Evolutionary conservation across 2,113 vertebrate genomes (phyloP), one percentile per base, ranked within the genome.

Genomic region (Tachysurus fulvidraco): DNA sequence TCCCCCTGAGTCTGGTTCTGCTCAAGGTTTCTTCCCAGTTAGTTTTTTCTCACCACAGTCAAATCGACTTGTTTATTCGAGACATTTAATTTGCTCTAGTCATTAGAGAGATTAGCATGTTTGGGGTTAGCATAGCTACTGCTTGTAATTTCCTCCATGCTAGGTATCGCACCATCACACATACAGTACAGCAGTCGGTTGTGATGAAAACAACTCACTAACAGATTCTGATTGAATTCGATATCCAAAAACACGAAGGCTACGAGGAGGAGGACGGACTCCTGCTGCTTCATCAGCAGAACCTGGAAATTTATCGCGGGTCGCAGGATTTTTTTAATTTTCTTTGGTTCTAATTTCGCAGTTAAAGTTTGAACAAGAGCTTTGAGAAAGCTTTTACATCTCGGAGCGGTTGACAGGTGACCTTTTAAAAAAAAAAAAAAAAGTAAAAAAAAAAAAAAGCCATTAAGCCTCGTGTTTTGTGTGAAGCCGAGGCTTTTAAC

Each of bases 381-480:
- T 59, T 57, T 52, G 62, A 13, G n/a, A 67, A 83, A 67, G 14
- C 28, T 67, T 64, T 83, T 65, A 23, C 62, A 78, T 54, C 74
- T 54, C 60, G 16, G 46, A 28, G 1, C 59, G 13, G 59, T 50
- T 59, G 85, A 86, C 77, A 79, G 64, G 59, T 81, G 85, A 81
- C 77, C 64, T 86, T 86, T 81, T 30, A 57, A 57, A 50, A 50
- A 9, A 46, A 46, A 7, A 46, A 46, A 7, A 46, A 46, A 46
- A 46, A 46, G 7, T n/a, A n/a, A n/a, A n/a, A n/a, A 57, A 57
- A 50, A 50, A 9, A 67, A 46, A 13, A 36, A 36, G 17, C 85
- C 44, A 23, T 76, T 76, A 46, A 67, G 28, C 62, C 54, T 19
- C 11, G 25, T n/a, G 41, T 54, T 28, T 13, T 67, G 50, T 80